Evolutionary conservation across 2,113 vertebrate species (phyloP).

Genomic region (Sinocyclocheilus maitianheensis): DNA sequence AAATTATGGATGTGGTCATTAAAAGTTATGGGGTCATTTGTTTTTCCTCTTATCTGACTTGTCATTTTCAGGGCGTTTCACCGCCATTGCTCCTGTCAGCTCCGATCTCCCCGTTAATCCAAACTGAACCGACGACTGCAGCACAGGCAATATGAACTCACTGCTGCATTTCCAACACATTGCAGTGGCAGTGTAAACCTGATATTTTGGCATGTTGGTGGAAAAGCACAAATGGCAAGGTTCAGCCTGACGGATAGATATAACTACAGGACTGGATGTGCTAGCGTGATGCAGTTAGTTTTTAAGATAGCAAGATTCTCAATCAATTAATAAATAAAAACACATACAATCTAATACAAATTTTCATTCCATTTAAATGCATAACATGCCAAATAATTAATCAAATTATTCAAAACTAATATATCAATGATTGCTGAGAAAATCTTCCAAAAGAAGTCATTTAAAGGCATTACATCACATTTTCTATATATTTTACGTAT

Average conservation of each 20-base stretch:
- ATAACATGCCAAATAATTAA: neutral
- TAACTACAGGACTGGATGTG: neutral
- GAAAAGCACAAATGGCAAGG: slow-evolving; percentile 7
- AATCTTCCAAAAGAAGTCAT: neutral
- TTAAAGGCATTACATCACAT: neutral
- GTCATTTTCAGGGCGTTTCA: slow-evolving; percentile 19
- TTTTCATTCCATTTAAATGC: neutral
- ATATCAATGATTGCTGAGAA: neutral
- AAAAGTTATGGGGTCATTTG: slow-evolving; percentile 8
- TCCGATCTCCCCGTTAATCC: neutral
- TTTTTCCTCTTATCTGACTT: neutral
- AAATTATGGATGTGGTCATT: slow-evolving; percentile 16
- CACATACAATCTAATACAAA: neutral
- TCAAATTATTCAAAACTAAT: neutral
- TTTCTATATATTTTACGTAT: neutral
- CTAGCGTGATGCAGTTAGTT: neutral
- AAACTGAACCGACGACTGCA: neutral
- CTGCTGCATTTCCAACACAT: slow-evolving; percentile 22
- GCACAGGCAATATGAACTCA: neutral
- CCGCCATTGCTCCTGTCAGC: neutral
- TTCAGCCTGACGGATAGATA: neutral
- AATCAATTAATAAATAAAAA: neutral
- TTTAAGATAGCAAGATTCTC: neutral
- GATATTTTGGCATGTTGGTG: slow-evolving; percentile 15
- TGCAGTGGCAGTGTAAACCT: slow-evolving; percentile 10